A percentile compares a stretch with the other conserved stretches of the same genome.
These are phyloP conservation scores for Drosophila paulistorum DNA, from an alignment of 1,140 invertebrate genomes.

Conservation along the genomic window DNA sequence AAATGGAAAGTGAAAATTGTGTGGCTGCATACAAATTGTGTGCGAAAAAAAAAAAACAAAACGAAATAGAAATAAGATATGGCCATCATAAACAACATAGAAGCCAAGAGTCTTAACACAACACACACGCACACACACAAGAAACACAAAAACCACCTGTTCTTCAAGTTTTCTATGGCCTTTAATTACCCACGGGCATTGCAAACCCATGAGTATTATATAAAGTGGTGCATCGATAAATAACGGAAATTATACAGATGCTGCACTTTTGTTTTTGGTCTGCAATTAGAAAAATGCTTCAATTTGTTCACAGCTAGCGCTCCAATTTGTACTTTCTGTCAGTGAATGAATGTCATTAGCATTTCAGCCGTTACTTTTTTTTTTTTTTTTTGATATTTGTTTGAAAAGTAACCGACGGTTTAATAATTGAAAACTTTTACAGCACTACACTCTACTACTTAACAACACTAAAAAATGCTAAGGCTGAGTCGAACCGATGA, in stretches of 20 bases:
- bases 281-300: constrained; percentile 9
- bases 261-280: constrained; percentile 29
- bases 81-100: constrained; percentile 69
- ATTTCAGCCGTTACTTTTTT: neutral
- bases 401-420: neutral
- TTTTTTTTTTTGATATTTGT: neutral
- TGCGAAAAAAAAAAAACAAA: constrained; percentile 44
- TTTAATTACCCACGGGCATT: constrained; percentile 55
- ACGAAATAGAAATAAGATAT: constrained; percentile 46
- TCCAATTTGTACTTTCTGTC: neutral
- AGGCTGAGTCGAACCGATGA: too few species aligned
- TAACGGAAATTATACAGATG: constrained; percentile 61
- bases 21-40: constrained; percentile 79
- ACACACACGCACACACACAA: constrained; percentile 42
- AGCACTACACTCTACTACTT: neutral
- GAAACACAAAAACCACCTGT: constrained; percentile 52
- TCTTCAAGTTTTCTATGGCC: constrained; percentile 65
- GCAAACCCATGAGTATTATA: constrained; percentile 63
- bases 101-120: constrained; percentile 40
- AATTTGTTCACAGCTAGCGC: constrained; percentile 5
- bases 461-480: neutral
- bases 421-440: neutral
- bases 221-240: constrained; percentile 54
- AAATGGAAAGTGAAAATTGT: constrained; percentile 81
- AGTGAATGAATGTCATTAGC: neutral